Evolutionary conservation across 2,888 invertebrate genomes (phyloP).

Genomic region (Nowickia ferox): DNA sequence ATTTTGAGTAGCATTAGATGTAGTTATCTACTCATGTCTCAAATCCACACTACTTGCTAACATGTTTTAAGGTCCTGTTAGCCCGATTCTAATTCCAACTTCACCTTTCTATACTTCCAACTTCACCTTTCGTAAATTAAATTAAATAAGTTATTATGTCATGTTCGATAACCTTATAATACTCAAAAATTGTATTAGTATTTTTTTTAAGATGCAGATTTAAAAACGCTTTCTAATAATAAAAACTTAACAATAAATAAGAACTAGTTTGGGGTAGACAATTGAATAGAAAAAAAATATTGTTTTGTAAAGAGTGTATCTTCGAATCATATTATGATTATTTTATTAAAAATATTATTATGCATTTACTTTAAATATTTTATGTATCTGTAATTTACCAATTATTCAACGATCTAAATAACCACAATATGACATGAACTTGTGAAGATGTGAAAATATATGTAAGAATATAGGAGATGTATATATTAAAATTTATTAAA

Average conservation of each 20-base stretch:
- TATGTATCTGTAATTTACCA: too few relatives aligned
- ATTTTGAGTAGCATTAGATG: not conserved
- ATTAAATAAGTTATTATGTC: not conserved
- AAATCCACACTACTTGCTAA: slow-evolving; percentile 6
- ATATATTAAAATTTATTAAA: not conserved
- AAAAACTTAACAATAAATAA: too few relatives aligned
- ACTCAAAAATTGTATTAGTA: not conserved
- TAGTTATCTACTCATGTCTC: not conserved
- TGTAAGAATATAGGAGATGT: not conserved
- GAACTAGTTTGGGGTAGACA: too few relatives aligned
- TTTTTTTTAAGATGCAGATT: not conserved
- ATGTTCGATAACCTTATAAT: not conserved
- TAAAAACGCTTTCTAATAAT: too few relatives aligned
- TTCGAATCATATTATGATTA: too few relatives aligned
- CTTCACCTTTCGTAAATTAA: slow-evolving; percentile 10
- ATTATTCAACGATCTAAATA: too few relatives aligned
- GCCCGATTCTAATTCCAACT: not conserved
- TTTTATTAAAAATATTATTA: too few relatives aligned
- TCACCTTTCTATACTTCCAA: not conserved
- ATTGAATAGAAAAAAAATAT: too few relatives aligned
- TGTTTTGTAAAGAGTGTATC: too few relatives aligned
- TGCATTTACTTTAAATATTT: too few relatives aligned
- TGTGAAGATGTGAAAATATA: not conserved
- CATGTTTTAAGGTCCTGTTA: not conserved
- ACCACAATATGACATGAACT: too few relatives aligned